These are phyloP conservation scores for Helobdella robusta DNA, from an alignment of 2,888 invertebrate species.

Conservation along the genomic window DNA sequence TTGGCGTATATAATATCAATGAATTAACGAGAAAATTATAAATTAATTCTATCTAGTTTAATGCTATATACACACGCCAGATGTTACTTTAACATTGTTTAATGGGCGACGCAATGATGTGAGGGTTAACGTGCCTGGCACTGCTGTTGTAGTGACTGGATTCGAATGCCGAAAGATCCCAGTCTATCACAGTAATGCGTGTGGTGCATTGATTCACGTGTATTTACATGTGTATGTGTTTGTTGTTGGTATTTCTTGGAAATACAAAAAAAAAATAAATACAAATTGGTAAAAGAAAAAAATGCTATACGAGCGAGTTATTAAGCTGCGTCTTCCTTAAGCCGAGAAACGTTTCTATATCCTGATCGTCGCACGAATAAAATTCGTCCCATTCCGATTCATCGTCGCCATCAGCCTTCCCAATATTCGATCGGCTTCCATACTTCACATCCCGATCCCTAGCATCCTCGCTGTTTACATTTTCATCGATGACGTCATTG, in stretches of 20 bases:
- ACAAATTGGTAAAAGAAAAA: neutral
- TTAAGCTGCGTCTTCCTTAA: constrained; percentile 16
- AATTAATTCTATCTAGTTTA: too few species aligned
- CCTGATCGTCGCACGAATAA: constrained; percentile 19
- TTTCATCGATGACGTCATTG: too few species aligned
- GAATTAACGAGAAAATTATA: too few species aligned
- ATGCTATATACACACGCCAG: too few species aligned
- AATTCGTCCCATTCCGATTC: constrained; percentile 7
- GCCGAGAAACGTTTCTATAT: constrained; percentile 8
- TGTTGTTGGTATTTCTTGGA: neutral
- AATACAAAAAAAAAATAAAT: neutral
- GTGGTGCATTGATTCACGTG: too few species aligned
- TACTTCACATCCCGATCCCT: neutral
- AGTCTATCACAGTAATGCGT: too few species aligned
- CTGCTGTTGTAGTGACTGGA: too few species aligned
- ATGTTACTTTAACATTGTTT: too few species aligned
- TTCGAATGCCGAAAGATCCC: too few species aligned
- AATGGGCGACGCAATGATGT: too few species aligned
- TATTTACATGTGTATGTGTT: neutral
- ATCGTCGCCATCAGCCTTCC: neutral
- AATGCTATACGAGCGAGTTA: neutral
- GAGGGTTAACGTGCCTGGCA: too few species aligned
- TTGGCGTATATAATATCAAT: too few species aligned
- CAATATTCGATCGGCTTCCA: neutral
- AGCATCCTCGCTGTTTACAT: neutral